These are phyloP conservation scores for Thymelicus acteon DNA, from an alignment of 2,888 invertebrate genomes.

Conservation along the genomic window DNA sequence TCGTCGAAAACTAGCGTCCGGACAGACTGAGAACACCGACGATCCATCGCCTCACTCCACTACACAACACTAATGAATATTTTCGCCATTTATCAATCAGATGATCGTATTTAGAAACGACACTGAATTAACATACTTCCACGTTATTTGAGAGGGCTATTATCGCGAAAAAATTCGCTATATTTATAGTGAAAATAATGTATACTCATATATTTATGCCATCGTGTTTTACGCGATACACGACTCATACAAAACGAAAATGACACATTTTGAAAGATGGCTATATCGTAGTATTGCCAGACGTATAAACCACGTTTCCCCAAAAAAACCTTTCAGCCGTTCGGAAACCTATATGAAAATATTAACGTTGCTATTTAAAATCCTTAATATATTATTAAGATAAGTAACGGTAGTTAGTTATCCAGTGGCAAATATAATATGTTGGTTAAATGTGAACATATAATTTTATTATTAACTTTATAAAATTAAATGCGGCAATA, in stretches of 20 bases:
- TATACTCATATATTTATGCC: conserved; percentile 60
- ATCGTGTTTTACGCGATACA: conserved; percentile 69
- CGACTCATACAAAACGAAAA: conserved; percentile 65
- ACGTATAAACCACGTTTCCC: conserved; percentile 3
- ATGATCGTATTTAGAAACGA: conserved; percentile 48
- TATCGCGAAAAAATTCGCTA: conserved; percentile 37
- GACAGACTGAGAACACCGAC: conserved; percentile 88
- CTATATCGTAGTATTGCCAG: conserved; percentile 43
- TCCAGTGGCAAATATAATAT: too few species aligned
- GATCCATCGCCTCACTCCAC: conserved; percentile 79
- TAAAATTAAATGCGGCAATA: too few species aligned
- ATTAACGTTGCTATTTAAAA: too few species aligned
- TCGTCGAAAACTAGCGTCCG: conserved; percentile 92
- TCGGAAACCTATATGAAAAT: conserved; percentile 9
- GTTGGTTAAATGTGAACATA: too few species aligned
- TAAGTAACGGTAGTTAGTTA: too few species aligned
- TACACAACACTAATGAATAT: conserved; percentile 70
- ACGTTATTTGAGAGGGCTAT: conserved; percentile 34
- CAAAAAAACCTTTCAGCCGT: not conserved
- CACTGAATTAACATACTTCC: conserved; percentile 56
- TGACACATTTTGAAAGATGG: conserved; percentile 57
- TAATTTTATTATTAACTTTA: too few species aligned
- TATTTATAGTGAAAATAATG: conserved; percentile 40
- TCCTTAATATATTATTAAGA: too few species aligned
- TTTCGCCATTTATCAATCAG: conserved; percentile 72